These are phyloP conservation scores for Drosophila nr. medialis DNA, from an alignment of 2,888 invertebrate genomes.

Conservation along the genomic window DNA sequence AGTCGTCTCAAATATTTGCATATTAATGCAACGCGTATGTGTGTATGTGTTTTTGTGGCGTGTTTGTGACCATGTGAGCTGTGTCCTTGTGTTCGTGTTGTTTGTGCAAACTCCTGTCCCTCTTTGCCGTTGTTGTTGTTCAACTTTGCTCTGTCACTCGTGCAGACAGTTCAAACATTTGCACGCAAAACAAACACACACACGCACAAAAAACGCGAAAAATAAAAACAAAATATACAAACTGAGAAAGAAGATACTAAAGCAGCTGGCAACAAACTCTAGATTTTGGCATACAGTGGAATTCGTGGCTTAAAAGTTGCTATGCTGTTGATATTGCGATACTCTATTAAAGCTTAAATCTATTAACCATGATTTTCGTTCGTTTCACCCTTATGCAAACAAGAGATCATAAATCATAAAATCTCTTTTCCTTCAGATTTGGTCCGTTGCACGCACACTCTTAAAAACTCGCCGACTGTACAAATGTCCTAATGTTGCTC, in stretches of 20 bases:
- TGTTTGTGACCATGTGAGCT: slow-evolving; percentile 21
- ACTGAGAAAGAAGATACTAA: slow-evolving; percentile 17
- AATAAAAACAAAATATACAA: slow-evolving; percentile 13
- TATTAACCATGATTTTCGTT: slow-evolving; percentile 18
- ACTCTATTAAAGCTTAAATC: slow-evolving; percentile 8
- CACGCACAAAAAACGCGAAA: slow-evolving; percentile 11
- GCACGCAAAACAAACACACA: slow-evolving; percentile 52
- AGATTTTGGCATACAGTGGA: slow-evolving; percentile 14
- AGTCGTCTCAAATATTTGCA: slow-evolving; percentile 67
- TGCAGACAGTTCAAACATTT: slow-evolving; percentile 77
- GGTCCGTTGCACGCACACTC: slow-evolving; percentile 7
- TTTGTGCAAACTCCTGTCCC: slow-evolving; percentile 60
- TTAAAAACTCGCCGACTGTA: slow-evolving; percentile 21
- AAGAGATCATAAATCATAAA: slow-evolving; percentile 25
- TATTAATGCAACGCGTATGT: slow-evolving; percentile 65
- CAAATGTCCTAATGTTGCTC: slow-evolving; percentile 28
- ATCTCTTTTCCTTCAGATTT: slow-evolving; percentile 13
- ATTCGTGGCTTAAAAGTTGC: slow-evolving; percentile 29
- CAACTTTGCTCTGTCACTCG: slow-evolving; percentile 61
- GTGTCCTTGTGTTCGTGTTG: slow-evolving; percentile 40
- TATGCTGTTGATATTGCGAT: neutral
- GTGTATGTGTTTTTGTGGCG: slow-evolving; percentile 12
- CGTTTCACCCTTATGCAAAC: neutral
- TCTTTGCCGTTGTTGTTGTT: slow-evolving; percentile 46
- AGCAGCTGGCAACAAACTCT: slow-evolving; percentile 24